Base-by-base conservation (phyloP, 1,140 invertebrate species). In the Ceratina calcarata region DNA sequence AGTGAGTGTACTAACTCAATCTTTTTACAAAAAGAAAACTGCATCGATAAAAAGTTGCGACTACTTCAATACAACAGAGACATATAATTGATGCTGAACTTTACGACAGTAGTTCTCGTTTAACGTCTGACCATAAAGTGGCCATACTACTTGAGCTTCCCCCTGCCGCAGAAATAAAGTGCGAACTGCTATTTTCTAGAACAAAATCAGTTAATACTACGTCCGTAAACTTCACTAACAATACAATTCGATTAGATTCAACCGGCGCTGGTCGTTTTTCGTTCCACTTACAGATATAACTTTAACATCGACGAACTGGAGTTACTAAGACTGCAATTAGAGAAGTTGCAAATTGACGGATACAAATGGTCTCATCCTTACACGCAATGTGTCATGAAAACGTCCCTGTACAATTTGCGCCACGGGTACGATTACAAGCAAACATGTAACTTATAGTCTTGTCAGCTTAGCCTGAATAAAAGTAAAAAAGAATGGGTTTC, bases 331-430 rank as follows among this genome's bases (percentile, higher is more conserved):
- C 90, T 91, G 20, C 95, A 96, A 91, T 93, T 97, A 78, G 94
- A 96, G 85, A 93, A 94, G 70, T 92, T 97, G 37, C 95, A 96
- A 67, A 91, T 93, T 1, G 92, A 95, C 16, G 96, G 96, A 0
- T 97, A 97, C 91, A 94, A 96, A 78, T 97, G 97, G 97, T 94
- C 94, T 78, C 95, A 97, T 90, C 94, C 95, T 0, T 97, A 97
- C 90, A 97, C 97, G 0, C 97, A 97, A 91, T 98, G 97, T 88
- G 94, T 96, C 51, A 94, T 98, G 57, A 96, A 97, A 91, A 95
- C 95, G 32, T 94, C 96, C 88, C 94, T 97, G 1, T 94, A 96
- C 84, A 94, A 95, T 67, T 92, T 95, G 69, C 93, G 94, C 82
- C 91, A 94, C 83, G 91, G 94, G 95, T 95, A 79, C 20, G 85